phyloP scores from a whole-genome alignment of 2,113 vertebrate species.

The Ictalurus furcatus region DNA sequence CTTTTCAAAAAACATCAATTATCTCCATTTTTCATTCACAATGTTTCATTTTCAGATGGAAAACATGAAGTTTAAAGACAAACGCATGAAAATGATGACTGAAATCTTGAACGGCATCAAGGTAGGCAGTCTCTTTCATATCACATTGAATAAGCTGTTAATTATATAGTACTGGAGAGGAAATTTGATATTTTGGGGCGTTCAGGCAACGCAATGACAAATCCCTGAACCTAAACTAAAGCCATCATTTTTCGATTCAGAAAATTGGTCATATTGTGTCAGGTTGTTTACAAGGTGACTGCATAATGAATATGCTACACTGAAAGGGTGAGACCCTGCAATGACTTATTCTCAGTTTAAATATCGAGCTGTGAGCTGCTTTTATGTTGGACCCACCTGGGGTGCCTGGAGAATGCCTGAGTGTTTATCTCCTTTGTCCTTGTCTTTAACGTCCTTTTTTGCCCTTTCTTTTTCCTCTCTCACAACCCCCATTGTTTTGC shows the following conservation, averaged over 20 bases:
- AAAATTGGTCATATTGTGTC: background rate
- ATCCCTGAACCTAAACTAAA: background rate
- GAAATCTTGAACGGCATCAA: conserved; percentile 93
- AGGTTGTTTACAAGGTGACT: background rate
- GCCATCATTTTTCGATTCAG: background rate
- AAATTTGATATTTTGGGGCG: background rate
- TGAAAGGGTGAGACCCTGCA: background rate
- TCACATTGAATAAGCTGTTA: background rate
- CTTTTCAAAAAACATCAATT: no score
- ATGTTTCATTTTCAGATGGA: conserved; percentile 72
- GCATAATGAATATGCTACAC: background rate
- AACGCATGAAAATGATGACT: conserved; percentile 90
- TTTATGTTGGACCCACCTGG: conserved; percentile 43
- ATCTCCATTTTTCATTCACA: no score
- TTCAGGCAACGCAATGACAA: background rate
- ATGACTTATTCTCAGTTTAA: background rate
- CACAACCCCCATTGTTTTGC: background rate
- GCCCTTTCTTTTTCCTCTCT: background rate
- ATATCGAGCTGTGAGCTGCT: background rate
- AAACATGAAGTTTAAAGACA: conserved; percentile 93
- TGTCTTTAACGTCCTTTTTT: conserved; percentile 27
- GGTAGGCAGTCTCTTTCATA: conserved; percentile 70
- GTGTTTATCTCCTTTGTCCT: background rate
- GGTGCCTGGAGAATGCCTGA: background rate
- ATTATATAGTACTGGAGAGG: background rate